A percentile compares a stretch with the other conserved stretches of the same genome.
phyloP scores from a whole-genome alignment of 2,888 invertebrate genomes.

The Drosophila falleni region DNA sequence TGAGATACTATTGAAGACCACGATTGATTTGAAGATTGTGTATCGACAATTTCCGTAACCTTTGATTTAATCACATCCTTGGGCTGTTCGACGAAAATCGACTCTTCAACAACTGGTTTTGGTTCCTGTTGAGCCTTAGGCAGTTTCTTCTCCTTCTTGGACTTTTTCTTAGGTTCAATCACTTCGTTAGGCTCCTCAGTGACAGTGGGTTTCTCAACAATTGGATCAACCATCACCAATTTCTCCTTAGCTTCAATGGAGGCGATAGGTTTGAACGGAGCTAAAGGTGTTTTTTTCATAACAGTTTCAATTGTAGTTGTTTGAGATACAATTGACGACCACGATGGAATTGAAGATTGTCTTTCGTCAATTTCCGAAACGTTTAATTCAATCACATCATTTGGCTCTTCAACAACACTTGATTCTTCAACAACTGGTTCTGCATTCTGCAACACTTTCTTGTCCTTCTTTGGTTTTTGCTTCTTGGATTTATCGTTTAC shows the following conservation, averaged over 20 bases:
- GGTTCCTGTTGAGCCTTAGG: background rate
- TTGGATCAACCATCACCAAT: background rate
- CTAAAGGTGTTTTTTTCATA: slow-evolving; percentile 1
- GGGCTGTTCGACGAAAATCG: background rate
- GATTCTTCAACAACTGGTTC: slow-evolving; percentile 11
- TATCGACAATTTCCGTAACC: background rate
- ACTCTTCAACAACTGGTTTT: background rate
- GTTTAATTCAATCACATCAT: slow-evolving; percentile 18
- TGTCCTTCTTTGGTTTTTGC: slow-evolving; percentile 55
- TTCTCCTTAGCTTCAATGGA: background rate
- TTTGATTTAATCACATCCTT: background rate
- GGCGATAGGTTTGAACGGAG: background rate
- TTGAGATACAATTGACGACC: slow-evolving; percentile 13
- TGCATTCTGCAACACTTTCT: slow-evolving; percentile 18
- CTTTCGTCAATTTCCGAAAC: background rate
- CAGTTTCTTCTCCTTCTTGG: slow-evolving; percentile 8
- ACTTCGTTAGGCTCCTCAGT: background rate
- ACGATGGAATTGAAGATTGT: slow-evolving; percentile 1
- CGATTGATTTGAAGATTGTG: background rate
- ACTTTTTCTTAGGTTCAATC: background rate
- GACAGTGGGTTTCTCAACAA: background rate
- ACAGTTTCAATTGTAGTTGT: background rate
- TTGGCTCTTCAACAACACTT: background rate
- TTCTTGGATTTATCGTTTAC: slow-evolving; percentile 44
- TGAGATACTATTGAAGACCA: slow-evolving; percentile 58